A percentile compares a stretch with the other conserved stretches of the same genome.
Evolutionary conservation across 2,113 vertebrate genomes (phyloP).

Genomic region (Podocnemis expansa): DNA sequence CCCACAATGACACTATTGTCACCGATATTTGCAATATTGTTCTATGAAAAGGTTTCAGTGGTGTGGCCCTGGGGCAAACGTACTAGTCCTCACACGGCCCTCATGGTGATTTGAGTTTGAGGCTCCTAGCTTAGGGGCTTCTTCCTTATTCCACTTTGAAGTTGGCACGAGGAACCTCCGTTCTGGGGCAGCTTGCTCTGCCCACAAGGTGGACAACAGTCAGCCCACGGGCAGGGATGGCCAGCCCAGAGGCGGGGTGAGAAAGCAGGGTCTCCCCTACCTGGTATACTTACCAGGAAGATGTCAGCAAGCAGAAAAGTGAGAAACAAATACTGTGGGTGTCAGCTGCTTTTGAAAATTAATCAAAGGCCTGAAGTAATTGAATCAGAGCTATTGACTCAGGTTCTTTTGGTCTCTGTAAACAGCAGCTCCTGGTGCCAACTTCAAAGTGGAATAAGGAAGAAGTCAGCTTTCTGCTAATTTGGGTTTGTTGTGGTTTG

Average conservation of each 20-base stretch:
- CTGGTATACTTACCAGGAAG: background rate
- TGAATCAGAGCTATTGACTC: background rate
- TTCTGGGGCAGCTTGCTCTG: no score
- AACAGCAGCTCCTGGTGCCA: background rate
- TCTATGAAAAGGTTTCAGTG: no score
- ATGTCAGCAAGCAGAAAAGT: background rate
- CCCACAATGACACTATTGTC: no score
- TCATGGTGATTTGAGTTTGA: no score
- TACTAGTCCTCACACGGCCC: no score
- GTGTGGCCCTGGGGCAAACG: no score
- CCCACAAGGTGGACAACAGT: no score
- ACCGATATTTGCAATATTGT: no score
- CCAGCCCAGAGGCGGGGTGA: no score
- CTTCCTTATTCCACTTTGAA: background rate
- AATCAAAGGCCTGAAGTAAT: background rate
- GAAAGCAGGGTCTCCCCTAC: accelerated
- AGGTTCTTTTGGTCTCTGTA: background rate
- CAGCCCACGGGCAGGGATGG: no score
- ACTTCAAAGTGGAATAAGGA: background rate
- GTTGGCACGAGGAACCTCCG: background rate
- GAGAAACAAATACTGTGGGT: accelerated
- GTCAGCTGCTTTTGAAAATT: background rate
- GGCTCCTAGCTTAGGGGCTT: no score
- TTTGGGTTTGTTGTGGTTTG: background rate
- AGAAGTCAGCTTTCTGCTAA: background rate